A percentile compares a stretch with the other conserved stretches of the same genome.
These are phyloP conservation scores for Lasioglossum pauxillum DNA, from an alignment of 2,888 invertebrate genomes.

Conservation along the genomic window DNA sequence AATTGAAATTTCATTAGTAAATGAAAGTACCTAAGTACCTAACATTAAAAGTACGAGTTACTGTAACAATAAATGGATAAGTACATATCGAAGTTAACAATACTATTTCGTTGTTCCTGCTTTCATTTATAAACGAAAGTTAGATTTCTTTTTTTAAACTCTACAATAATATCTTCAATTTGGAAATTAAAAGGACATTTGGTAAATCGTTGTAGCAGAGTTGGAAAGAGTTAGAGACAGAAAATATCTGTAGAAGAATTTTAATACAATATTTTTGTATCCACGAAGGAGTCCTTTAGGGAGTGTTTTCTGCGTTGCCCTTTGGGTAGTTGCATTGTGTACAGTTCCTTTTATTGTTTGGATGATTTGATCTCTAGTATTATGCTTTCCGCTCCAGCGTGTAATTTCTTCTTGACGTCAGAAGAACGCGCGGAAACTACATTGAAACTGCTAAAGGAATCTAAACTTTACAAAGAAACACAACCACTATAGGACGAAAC, in stretches of 20 bases:
- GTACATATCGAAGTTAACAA: not conserved
- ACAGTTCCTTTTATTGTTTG: not conserved
- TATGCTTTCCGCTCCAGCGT: too few relatives aligned
- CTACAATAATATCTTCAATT: not conserved
- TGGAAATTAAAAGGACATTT: not conserved
- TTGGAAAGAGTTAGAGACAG: not conserved
- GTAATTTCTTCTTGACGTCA: not conserved
- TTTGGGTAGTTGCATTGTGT: not conserved
- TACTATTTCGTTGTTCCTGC: not conserved
- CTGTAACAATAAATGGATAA: not conserved
- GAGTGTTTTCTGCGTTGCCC: not conserved
- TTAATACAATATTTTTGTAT: not conserved
- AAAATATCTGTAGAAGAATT: not conserved
- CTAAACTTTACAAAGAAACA: not conserved
- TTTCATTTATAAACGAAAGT: not conserved
- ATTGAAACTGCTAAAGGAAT: not conserved
- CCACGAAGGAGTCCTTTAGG: not conserved
- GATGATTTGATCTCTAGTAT: not conserved
- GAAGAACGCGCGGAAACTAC: not conserved
- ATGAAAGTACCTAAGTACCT: not conserved
- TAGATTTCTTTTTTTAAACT: not conserved
- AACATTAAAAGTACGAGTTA: not conserved
- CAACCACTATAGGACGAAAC: not conserved
- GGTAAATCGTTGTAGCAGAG: not conserved
- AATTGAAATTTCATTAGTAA: not conserved